Evolutionary conservation across 2,888 invertebrate species (phyloP).

Genomic region (Ormyrus labotus): DNA sequence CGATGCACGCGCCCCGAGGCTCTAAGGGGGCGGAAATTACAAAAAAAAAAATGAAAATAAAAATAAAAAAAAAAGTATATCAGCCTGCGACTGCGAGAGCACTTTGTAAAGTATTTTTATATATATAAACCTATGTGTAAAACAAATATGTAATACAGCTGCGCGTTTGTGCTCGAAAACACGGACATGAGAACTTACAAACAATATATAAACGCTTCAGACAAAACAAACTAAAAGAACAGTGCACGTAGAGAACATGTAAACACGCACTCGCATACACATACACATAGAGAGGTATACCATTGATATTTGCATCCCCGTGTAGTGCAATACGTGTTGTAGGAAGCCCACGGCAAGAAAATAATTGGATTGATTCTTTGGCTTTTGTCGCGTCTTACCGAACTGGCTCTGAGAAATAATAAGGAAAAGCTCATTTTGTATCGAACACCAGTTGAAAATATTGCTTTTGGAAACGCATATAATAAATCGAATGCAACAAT

Average conservation of each 20-base stretch:
- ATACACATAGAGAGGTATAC: neutral
- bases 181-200: neutral
- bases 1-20: slow-evolving; percentile 36
- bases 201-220: no score
- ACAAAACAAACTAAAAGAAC: neutral
- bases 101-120: slow-evolving; percentile 59
- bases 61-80: neutral
- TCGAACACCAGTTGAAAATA: neutral
- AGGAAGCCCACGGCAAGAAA: slow-evolving; percentile 17
- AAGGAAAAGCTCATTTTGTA: slow-evolving; percentile 11
- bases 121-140: slow-evolving; percentile 45
- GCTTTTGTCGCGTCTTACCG: neutral
- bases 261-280: slow-evolving; percentile 12
- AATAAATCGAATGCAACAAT: no score
- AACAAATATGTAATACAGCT: slow-evolving; percentile 29
- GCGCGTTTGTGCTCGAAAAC: slow-evolving; percentile 1
- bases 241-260: slow-evolving; percentile 20
- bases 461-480: slow-evolving; percentile 1
- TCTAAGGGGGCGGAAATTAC: slow-evolving; percentile 24
- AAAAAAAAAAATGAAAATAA: neutral
- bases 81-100: slow-evolving; percentile 32
- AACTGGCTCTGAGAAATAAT: neutral
- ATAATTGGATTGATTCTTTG: slow-evolving; percentile 12
- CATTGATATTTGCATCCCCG: slow-evolving; percentile 31
- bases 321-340: slow-evolving; percentile 22